Conservation (phyloP, 2,888 invertebrate species). For the Stenolophus ochropezus region DNA sequence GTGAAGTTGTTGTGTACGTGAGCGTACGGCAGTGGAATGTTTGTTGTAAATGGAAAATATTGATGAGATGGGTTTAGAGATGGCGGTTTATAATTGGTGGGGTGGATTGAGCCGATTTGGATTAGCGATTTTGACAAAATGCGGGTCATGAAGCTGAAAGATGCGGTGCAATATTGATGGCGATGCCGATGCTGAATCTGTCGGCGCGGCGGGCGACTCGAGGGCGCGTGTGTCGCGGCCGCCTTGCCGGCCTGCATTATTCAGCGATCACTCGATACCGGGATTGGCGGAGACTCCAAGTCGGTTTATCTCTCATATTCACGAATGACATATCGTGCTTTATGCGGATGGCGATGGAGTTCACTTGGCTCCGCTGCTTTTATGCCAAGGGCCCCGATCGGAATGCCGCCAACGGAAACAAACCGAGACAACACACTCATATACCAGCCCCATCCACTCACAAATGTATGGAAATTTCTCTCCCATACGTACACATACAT, state of each 20-base stretch:
- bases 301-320: conserved; percentile 47
- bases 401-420: background rate
- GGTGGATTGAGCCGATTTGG: conserved; percentile 42
- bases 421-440: background rate
- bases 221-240: conserved; percentile 12
- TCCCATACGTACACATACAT: background rate
- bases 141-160: conserved; percentile 66
- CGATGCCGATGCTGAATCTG: background rate
- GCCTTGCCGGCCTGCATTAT: conserved; percentile 65
- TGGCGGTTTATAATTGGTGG: conserved; percentile 12
- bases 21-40: background rate
- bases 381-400: background rate
- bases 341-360: conserved; percentile 18
- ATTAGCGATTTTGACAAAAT: conserved; percentile 47
- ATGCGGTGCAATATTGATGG: conserved; percentile 67
- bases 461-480: conserved; percentile 12
- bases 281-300: conserved; percentile 40
- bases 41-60: conserved; percentile 2
- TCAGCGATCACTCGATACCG: conserved; percentile 67
- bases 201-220: conserved; percentile 7
- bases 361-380: conserved; percentile 13
- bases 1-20: no score
- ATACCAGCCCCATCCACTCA: background rate
- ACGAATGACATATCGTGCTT: conserved; percentile 52
- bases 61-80: background rate